Percentiles rank a stretch among this genome's conserved stretches.
Conservation (phyloP, 2,113 vertebrate species). For the Cebidichthys violaceus region DNA sequence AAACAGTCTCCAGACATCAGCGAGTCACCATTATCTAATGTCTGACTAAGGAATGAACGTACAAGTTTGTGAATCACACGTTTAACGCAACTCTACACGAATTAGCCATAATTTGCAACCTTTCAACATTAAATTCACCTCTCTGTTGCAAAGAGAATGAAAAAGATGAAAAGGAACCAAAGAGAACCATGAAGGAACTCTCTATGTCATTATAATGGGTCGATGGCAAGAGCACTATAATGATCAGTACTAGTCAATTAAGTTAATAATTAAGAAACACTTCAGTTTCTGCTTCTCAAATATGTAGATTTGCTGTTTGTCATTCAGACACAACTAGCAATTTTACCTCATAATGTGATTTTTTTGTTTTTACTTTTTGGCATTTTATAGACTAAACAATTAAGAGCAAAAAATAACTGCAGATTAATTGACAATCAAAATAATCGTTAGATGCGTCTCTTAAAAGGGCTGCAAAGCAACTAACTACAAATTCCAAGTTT, state of each 20-base stretch:
- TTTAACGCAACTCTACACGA: background rate
- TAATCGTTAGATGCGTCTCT: background rate
- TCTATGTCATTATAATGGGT: background rate
- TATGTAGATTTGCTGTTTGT: background rate
- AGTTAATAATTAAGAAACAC: background rate
- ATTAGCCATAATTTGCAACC: background rate
- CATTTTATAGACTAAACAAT: background rate
- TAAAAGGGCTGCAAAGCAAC: background rate
- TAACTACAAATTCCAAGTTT: background rate
- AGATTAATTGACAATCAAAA: background rate
- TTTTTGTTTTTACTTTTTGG: background rate
- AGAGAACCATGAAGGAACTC: background rate
- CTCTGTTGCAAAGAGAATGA: background rate
- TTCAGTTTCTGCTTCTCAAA: background rate
- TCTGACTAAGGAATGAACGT: constrained; percentile 8
- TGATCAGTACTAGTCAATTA: background rate
- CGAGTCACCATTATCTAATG: background rate
- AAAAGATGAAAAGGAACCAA: background rate
- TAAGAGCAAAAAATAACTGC: background rate
- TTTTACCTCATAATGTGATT: background rate
- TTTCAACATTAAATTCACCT: background rate
- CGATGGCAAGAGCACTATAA: background rate
- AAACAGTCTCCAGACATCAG: background rate
- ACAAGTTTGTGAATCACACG: constrained; percentile 14
- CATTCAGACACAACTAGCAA: no score